Base-by-base conservation (phyloP, 2,113 vertebrate species). In the Otocyon megalotis region DNA sequence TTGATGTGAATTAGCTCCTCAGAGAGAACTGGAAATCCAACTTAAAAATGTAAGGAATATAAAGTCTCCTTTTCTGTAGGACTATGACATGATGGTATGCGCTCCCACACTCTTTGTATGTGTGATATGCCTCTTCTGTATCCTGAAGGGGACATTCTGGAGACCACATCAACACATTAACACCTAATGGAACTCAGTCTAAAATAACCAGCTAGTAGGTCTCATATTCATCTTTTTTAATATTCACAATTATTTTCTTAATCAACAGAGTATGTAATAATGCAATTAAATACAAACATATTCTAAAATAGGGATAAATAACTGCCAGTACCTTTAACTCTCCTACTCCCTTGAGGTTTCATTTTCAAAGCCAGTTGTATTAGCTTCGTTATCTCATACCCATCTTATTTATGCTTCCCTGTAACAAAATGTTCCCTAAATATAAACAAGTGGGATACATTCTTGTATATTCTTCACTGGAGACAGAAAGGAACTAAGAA, bases 1-100 rank as follows among this genome's bases (percentile, higher is more conserved):
- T 92, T 63, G 71, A 87, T 92, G 54, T 65, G 48, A 95, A 83
- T 94, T 48, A 80, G n/a, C 14, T 81, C 50, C 16, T 28, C 80
- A 86, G 95, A 92, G 32, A 92, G 32, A 92, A 87, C 22, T 77
- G 22, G 71, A 95, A 92, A 92, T 87, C 74, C 37, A 93, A 90
- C 43, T 90, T 74, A 71, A 54, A 67, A 62, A 54, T 48, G 76
- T 88, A 67, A 97, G 35, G 37, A 63, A 63, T 58, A 65, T 26
- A 84, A 77, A 80, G n/a, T 88, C 3, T 88, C 79, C 35, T 81
- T 74, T 62, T 67, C 8, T 26, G 2, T n/a, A 72, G n/a, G 56
- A 17, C 20, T 35, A 30, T 67, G 56, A 26, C 19, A 22, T 74
- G 30, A 77, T 60, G 58, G 9, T 48, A 4, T 50, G 14, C 16